Evolutionary conservation across 2,797 vertebrate genomes (phyloP).

Genomic region (Coluber constrictor): DNA sequence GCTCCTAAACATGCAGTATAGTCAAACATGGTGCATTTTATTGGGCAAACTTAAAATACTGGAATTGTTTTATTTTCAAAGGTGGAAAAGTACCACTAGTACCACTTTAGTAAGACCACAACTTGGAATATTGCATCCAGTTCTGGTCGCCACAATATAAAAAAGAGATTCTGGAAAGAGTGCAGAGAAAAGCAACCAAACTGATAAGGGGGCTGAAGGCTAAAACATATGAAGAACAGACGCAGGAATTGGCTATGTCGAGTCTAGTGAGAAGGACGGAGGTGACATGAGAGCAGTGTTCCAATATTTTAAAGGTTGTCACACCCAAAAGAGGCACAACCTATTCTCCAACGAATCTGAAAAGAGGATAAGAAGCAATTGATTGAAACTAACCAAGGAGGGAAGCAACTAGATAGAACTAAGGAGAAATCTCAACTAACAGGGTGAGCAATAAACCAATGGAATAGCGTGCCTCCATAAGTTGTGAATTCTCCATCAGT

Average conservation of each 20-base stretch:
- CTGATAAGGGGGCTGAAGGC: too few relatives aligned
- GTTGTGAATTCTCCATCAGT: not conserved
- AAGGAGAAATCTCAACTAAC: not conserved
- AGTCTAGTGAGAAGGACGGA: too few relatives aligned
- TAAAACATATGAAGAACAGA: too few relatives aligned
- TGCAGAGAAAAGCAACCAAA: too few relatives aligned
- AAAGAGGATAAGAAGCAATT: not conserved
- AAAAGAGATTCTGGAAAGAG: too few relatives aligned
- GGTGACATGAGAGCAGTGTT: not conserved
- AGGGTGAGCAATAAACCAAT: not conserved
- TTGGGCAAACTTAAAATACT: not conserved
- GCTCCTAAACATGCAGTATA: not conserved
- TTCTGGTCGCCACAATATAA: too few relatives aligned
- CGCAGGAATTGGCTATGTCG: too few relatives aligned
- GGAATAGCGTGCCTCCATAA: not conserved
- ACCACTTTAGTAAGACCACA: too few relatives aligned
- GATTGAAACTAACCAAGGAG: not conserved
- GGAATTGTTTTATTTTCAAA: not conserved
- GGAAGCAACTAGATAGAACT: not conserved
- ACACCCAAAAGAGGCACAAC: not conserved
- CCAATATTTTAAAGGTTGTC: not conserved
- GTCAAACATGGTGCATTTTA: not conserved
- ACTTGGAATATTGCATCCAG: too few relatives aligned
- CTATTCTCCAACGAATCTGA: not conserved
- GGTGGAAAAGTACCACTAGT: not conserved